Conservation (phyloP, 2,888 invertebrate genomes). For the Dendrolimus houi region DNA sequence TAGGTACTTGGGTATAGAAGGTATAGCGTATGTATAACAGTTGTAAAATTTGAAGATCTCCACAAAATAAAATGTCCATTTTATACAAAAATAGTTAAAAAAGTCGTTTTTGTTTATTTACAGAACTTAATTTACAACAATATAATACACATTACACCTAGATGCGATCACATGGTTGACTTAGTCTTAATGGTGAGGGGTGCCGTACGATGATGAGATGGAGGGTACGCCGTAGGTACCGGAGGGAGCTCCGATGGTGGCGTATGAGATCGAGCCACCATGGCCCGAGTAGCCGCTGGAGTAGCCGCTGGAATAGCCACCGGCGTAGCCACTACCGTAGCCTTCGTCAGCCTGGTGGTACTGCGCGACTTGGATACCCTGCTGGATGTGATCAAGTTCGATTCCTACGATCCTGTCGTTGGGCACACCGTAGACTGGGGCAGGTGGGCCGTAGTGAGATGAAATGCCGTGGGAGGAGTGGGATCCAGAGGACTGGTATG, state of each 20-base stretch:
- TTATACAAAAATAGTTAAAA: constrained; percentile 37
- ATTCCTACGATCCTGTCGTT: constrained; percentile 84
- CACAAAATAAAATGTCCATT: constrained; percentile 14
- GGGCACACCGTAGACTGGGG: constrained; percentile 82
- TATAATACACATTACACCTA: constrained; percentile 65
- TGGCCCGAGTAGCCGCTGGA: constrained; percentile 35
- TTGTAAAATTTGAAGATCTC: not conserved
- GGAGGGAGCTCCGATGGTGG: constrained; percentile 23
- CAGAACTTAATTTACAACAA: constrained; percentile 67
- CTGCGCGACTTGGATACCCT: constrained; percentile 91
- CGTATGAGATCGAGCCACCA: constrained; percentile 41
- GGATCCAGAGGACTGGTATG: constrained; percentile 64
- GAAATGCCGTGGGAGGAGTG: constrained; percentile 74
- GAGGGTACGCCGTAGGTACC: constrained; percentile 51
- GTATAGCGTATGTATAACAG: too few species aligned
- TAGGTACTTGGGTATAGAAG: too few species aligned
- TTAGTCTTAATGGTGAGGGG: constrained; percentile 61
- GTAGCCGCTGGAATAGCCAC: constrained; percentile 52
- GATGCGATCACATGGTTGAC: constrained; percentile 70
- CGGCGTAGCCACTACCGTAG: constrained; percentile 44
- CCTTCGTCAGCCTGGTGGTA: constrained; percentile 84
- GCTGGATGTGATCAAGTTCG: constrained; percentile 89
- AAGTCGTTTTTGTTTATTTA: constrained; percentile 71
- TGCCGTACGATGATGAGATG: constrained; percentile 60
- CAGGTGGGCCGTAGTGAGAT: constrained; percentile 82